Evolutionary conservation across 2,797 vertebrate species (phyloP), one percentile per base, ranked within the genome.

Genomic region (Octomys mimax): DNA sequence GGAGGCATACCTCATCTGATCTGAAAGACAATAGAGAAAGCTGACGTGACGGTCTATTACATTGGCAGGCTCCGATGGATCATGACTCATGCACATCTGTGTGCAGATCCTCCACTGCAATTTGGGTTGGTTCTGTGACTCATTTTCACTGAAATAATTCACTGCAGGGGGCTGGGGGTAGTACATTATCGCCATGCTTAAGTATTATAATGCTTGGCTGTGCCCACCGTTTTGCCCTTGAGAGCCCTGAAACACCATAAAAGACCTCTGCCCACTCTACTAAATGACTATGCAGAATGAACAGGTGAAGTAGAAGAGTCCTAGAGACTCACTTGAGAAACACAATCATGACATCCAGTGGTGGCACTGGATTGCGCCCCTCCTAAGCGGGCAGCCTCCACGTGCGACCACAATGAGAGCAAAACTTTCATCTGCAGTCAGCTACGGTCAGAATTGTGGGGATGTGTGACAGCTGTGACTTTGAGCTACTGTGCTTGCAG

Each of bases 1-100:
- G 19, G 4, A 73, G 7, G 16, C 77, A 82, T 6, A 3, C 26
- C 7, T 75, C 46, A 16, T 68, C 4, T 4, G 22, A 82, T 77
- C 2, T 88, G 36, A 77, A 68, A 54, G 61, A 66, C 19, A 82
- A 31, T 6, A 46, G 16, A 49, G 64, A 84, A 49, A 81, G 36
- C 10, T 91, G 52, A 31, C 24, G 46, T 57, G 22, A 75, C n/a
- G 10, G 42, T 75, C 61, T 70, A 49, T 61, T 78, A 70, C 57
- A 78, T 0, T 39, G 61, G 39, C 49, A 33, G 2, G 31, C 33
- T 52, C n/a, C 61, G 9, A 0, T 46, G 52, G 24, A 7, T 39
- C 14, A 3, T 94, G 83, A 94, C 80, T 94, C 80, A 84, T 6
- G 2, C 31, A 75, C 89, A 81, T 79, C 78, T 75, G 68, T 57